phyloP scores from a whole-genome alignment of 37 sponge, comb jelly and placozoan species.

The Eunapius fragilis region DNA sequence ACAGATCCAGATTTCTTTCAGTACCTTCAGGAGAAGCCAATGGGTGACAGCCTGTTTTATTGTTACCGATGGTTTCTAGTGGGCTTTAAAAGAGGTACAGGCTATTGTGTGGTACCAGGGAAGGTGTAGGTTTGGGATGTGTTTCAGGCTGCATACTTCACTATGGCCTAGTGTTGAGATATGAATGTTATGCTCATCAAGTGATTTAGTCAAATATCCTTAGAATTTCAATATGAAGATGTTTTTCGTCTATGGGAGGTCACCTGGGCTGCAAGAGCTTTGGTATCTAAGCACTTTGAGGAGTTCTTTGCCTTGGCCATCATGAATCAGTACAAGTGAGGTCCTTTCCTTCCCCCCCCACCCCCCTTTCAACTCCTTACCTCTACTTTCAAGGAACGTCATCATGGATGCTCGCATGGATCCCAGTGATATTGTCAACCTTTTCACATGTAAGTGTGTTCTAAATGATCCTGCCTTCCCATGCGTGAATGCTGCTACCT shows the following conservation, averaged over 20 bases:
- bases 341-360: not conserved
- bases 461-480: not conserved
- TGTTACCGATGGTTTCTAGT: conserved; percentile 94
- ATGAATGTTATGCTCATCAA: too few species aligned
- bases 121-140: too few species aligned
- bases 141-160: too few species aligned
- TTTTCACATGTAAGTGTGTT: conserved; percentile 60
- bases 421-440: conserved; percentile 88
- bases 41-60: conserved; percentile 88
- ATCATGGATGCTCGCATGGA: conserved; percentile 91
- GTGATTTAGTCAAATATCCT: not conserved
- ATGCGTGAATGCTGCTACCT: not conserved
- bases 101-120: too few species aligned
- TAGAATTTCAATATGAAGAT: conserved; percentile 85
- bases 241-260: conserved; percentile 90
- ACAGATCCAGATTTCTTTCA: conserved; percentile 89
- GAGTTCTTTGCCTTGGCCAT: conserved; percentile 90
- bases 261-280: conserved; percentile 72
- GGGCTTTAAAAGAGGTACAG: conserved; percentile 90
- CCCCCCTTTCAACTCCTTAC: not conserved
- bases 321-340: conserved; percentile 71
- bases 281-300: conserved; percentile 67
- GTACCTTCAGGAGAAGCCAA: conserved; percentile 72
- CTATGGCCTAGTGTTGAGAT: too few species aligned
- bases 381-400: conserved; percentile 37